Base-by-base conservation (phyloP, 2,888 invertebrate species). In the Orthosia incerta region DNA sequence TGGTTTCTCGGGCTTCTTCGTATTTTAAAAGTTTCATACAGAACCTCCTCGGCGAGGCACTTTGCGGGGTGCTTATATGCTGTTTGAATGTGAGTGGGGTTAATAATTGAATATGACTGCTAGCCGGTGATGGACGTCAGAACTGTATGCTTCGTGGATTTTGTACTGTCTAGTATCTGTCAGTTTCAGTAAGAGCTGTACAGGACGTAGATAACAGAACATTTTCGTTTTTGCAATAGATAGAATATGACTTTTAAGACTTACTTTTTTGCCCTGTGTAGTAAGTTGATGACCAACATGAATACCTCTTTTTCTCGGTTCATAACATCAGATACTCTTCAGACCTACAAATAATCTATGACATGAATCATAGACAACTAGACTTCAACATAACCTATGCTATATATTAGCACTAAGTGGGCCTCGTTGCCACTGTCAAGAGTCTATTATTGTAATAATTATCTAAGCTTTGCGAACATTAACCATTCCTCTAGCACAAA, bases 11-110 rank as follows among this genome's bases (percentile, higher is more conserved):
- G 46, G 51, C 46, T 79, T 65, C 56, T 70, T 80, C 78, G 60
- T 73, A 61, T 71, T 84, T 85, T 76, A 83, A 80, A 81, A 79
- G 82, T 86, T 84, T 86, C 75, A 81, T 81, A 79, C 64, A 79
- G 20, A 55, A 56, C 48, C 59, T 48, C 18, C 59, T 74, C 60
- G 76, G 64, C 61, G 63, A 64, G 68, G 76, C 70, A 78, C 80
- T 83, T 82, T 69, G 82, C 62, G 53, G 57, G 62, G 46, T 79
- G 65, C 73, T 71, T 76, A 72, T 67, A 69, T 78, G 79, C 74
- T 74, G 59, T 79, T 82, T 80, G 81, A 83, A 82, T 79, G 76
- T 74, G 64, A 70, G 76, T 62, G 39, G 51, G 70, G 65, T 82
- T 78, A 79, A 85, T 72, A 80, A 74, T 84, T 72, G 53, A 83